Conservation (phyloP, 2,888 invertebrate species). For the Platynereis dumerilii region DNA sequence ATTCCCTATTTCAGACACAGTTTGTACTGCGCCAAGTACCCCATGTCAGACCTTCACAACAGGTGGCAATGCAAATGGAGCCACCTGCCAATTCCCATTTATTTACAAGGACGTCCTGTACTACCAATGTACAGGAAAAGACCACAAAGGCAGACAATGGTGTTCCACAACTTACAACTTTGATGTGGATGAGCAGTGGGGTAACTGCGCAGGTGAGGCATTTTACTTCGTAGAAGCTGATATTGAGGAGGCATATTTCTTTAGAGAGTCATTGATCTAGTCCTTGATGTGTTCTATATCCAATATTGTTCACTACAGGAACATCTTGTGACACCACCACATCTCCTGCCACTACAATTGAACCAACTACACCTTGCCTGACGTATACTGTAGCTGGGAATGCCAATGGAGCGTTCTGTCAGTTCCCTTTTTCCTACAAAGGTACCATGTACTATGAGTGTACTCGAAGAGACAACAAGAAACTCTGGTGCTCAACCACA, state of each 20-base stretch:
- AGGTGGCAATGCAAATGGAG: constrained; percentile 9
- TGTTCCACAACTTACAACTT: constrained; percentile 1
- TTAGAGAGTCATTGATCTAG: no score
- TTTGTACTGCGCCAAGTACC: neutral
- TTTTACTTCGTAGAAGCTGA: no score
- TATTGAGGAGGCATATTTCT: no score
- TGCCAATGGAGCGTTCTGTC: neutral
- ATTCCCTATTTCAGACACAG: no score
- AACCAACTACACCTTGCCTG: neutral
- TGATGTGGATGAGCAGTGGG: constrained; percentile 3
- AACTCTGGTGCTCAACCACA: constrained; percentile 4
- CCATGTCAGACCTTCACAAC: constrained; percentile 1
- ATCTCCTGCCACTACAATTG: neutral
- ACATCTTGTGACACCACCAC: neutral
- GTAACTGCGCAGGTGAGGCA: constrained; percentile 2
- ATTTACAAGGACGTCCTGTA: neutral
- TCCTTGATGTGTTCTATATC: no score
- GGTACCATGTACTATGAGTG: neutral
- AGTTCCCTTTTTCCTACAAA: neutral
- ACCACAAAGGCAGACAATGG: neutral
- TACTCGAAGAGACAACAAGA: neutral
- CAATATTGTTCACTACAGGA: no score
- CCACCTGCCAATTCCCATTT: constrained; percentile 5
- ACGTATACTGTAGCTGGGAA: neutral
- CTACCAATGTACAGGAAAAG: neutral